Percentiles rank a stretch among this genome's conserved stretches.
Evolutionary conservation across 2,888 invertebrate genomes (phyloP).

Genomic region (Drosophila heteroneura): DNA sequence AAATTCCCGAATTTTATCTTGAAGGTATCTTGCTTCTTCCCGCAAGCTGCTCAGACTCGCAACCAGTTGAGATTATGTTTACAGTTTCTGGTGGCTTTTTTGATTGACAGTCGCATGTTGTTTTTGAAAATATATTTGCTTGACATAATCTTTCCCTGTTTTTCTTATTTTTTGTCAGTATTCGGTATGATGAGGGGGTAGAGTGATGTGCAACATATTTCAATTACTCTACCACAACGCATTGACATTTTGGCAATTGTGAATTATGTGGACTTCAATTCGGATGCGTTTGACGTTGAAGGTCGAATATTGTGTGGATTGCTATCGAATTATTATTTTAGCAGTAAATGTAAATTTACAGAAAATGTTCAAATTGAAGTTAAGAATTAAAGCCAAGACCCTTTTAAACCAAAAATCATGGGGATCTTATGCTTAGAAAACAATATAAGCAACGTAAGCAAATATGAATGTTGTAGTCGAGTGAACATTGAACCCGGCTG

Average conservation of each 20-base stretch:
- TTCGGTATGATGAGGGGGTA: not conserved
- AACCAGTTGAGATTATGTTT: slow-evolving; percentile 55
- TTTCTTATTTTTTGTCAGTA: not conserved
- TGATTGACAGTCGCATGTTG: slow-evolving; percentile 62
- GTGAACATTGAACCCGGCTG: not conserved
- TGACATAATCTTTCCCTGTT: slow-evolving; percentile 6
- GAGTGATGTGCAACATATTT: slow-evolving; percentile 1
- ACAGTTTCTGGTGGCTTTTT: slow-evolving; percentile 35
- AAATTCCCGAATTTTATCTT: slow-evolving; percentile 20
- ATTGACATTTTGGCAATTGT: slow-evolving; percentile 50
- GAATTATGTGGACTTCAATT: slow-evolving; percentile 40
- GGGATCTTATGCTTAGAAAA: not conserved
- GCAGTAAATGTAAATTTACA: not conserved
- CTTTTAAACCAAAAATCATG: not conserved
- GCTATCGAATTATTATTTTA: slow-evolving; percentile 20
- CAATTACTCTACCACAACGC: slow-evolving; percentile 34
- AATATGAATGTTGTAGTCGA: not conserved
- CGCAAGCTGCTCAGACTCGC: slow-evolving; percentile 8
- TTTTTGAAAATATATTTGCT: slow-evolving; percentile 23
- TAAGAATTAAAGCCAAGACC: not conserved
- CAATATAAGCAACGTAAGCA: not conserved
- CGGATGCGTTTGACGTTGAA: slow-evolving; percentile 32
- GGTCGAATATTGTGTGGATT: slow-evolving; percentile 45
- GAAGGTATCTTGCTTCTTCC: slow-evolving; percentile 20
- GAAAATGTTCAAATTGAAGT: not conserved